These are phyloP conservation scores for Clarias gariepinus DNA, from an alignment of 2,113 vertebrate genomes.

Conservation along the genomic window DNA sequence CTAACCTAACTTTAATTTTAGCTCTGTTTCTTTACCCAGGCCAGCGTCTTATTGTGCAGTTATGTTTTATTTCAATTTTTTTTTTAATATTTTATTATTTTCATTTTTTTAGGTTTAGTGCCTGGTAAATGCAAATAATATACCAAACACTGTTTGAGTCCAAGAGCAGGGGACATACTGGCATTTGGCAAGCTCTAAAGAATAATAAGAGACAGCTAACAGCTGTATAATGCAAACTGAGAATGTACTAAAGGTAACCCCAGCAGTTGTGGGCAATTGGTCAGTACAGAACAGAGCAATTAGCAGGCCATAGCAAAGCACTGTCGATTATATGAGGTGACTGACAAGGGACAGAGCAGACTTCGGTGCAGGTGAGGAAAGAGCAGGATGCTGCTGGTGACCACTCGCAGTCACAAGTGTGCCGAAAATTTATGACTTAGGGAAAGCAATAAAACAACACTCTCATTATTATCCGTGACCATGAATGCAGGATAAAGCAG, in stretches of 20 bases:
- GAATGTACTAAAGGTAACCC: conserved; percentile 52
- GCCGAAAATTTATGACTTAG: conserved; percentile 63
- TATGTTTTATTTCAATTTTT: neutral
- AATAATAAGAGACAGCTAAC: conserved; percentile 54
- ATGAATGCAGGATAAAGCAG: too few species aligned
- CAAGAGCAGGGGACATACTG: conserved; percentile 46
- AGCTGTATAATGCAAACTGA: conserved; percentile 50
- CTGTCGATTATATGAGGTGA: conserved; percentile 61
- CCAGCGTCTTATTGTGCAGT: neutral
- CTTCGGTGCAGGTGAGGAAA: conserved; percentile 66
- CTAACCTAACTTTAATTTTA: neutral
- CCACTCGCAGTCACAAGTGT: conserved; percentile 58
- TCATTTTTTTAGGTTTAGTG: neutral
- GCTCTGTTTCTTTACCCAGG: neutral
- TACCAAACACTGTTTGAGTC: neutral
- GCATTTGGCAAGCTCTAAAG: conserved; percentile 22
- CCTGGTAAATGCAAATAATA: neutral
- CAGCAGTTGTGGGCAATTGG: conserved; percentile 59
- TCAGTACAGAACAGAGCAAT: conserved; percentile 52
- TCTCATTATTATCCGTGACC: too few species aligned
- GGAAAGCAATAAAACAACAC: conserved; percentile 39
- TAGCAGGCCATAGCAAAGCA: conserved; percentile 16
- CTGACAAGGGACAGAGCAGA: conserved; percentile 70
- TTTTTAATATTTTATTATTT: neutral
- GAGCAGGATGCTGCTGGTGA: conserved; percentile 67